Base-by-base conservation (phyloP, 2,113 vertebrate genomes). In the Coptodon rendalli region DNA sequence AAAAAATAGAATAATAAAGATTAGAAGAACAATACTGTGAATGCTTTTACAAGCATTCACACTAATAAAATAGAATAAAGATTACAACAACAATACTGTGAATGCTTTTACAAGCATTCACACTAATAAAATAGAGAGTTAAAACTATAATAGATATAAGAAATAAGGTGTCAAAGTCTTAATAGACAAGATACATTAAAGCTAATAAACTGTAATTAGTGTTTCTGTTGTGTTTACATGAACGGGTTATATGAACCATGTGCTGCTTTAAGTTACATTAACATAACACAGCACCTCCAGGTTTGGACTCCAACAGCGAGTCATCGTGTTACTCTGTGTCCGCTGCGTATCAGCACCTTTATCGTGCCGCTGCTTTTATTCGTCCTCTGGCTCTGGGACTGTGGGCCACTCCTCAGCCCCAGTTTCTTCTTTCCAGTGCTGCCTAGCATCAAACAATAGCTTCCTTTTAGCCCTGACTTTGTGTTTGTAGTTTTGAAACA, bases 321-420 rank as follows among this genome's bases (percentile, higher is more conserved):
- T 90, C 40, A 38, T 94, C 85, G 82, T 43, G 87, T 92, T 93
- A 57, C 94, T 68, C 53, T 4, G 45, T 89, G 43, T 92, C 81
- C 80, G 22, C 4, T 3, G 16, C 27, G 48, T 40, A 56, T 89
- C 86, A 63, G 56, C 83, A 12, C 36, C 52, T 80, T 78, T 43
- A 84, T 89, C 78, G 68, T 54, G 31, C 45, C 9, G 9, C 61
- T 5, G 16, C 8, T 82, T 34, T 84, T 82, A 66, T 91, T 80
- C 45, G 4, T 11, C 19, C 53, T 80, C 34, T 13, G 59, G 12
- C 29, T 88, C 13, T 24, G 40, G 10, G 59, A 17, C 50, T 63
- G 50, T 8, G 16, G 38, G 54, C 87, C 87, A 71, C 89, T 92
- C 94, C 90, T 89, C 59, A 24, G 83, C 40, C 59, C 79, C 57